These are phyloP conservation scores for Lanius collurio DNA, from an alignment of 2,113 vertebrate species.

Conservation along the genomic window DNA sequence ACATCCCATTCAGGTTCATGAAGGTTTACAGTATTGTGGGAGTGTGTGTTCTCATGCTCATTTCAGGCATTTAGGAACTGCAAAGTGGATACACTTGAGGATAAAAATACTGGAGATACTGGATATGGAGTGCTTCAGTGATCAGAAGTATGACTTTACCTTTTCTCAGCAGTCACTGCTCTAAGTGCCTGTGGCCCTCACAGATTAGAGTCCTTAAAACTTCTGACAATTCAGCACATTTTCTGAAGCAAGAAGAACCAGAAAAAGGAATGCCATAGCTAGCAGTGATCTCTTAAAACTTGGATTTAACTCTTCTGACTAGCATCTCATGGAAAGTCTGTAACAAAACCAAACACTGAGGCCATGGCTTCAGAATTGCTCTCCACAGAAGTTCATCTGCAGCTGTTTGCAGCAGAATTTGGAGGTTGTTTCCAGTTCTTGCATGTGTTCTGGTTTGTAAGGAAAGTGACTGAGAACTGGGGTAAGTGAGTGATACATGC, in stretches of 20 bases:
- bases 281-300: background rate
- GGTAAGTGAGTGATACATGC: background rate
- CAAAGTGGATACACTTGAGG: background rate
- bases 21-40: background rate
- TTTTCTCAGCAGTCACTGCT: background rate
- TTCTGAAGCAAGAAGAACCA: background rate
- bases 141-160: background rate
- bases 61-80: background rate
- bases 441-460: background rate
- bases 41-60: background rate
- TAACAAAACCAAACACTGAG: background rate
- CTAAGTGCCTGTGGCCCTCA: background rate
- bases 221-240: background rate
- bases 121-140: background rate
- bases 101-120: background rate
- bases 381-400: background rate
- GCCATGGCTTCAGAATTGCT: background rate
- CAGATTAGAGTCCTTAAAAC: background rate
- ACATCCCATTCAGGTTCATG: background rate
- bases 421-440: background rate
- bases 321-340: background rate
- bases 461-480: background rate
- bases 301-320: background rate
- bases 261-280: background rate
- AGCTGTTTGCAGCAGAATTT: background rate